A percentile compares a stretch with the other conserved stretches of the same genome.
Evolutionary conservation across 2,888 invertebrate genomes (phyloP).

Genomic region (Cartodere bifasciata): DNA sequence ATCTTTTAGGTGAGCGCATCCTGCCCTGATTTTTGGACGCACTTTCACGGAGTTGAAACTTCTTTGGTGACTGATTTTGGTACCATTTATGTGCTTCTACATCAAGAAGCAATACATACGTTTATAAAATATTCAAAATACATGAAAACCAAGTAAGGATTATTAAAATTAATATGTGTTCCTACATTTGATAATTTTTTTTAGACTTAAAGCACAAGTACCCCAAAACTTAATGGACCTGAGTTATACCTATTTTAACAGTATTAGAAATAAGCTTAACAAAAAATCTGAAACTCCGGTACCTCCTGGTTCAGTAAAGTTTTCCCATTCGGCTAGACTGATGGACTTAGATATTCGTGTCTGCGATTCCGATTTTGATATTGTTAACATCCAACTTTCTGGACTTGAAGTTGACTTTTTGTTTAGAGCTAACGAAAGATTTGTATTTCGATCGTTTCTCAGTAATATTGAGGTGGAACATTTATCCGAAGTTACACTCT

Average conservation of each 20-base stretch:
- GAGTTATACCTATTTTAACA: constrained; percentile 20
- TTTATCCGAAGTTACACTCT: constrained; percentile 58
- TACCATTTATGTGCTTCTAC: constrained; percentile 49
- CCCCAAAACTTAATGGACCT: constrained; percentile 19
- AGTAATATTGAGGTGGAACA: constrained; percentile 58
- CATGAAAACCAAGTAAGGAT: constrained; percentile 45
- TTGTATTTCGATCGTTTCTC: constrained; percentile 57
- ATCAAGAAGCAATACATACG: constrained; percentile 59
- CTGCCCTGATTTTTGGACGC: constrained; percentile 70
- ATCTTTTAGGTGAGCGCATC: constrained; percentile 54
- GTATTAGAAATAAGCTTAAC: constrained; percentile 18
- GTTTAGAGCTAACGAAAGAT: constrained; percentile 64
- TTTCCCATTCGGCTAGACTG: constrained; percentile 53
- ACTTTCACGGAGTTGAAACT: constrained; percentile 71
- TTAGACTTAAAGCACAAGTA: constrained; percentile 21
- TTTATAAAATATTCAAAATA: constrained; percentile 56
- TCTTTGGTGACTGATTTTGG: constrained; percentile 60
- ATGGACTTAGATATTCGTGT: constrained; percentile 50
- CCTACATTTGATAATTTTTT: constrained; percentile 9
- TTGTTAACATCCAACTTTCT: constrained; percentile 51
- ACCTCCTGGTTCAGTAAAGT: constrained; percentile 62
- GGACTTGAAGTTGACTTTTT: constrained; percentile 64
- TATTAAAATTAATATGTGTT: constrained; percentile 3
- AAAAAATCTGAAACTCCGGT: constrained; percentile 49
- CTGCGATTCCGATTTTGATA: constrained; percentile 57